These are phyloP conservation scores for Stegana nigrithorax DNA, from an alignment of 2,888 invertebrate genomes.

Conservation along the genomic window DNA sequence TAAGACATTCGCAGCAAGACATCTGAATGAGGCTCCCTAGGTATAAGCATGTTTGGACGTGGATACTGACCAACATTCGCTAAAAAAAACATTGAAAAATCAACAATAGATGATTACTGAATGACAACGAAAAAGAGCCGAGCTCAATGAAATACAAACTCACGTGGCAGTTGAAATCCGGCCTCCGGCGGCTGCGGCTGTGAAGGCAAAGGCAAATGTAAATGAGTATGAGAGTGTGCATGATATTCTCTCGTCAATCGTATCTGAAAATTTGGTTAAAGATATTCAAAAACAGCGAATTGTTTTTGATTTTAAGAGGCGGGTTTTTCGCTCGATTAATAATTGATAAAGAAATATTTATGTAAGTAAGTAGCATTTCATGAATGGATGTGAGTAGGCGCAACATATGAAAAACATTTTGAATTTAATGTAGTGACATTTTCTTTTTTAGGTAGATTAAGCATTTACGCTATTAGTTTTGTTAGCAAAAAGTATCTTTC, in stretches of 20 bases:
- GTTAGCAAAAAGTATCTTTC: background rate
- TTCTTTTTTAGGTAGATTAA: background rate
- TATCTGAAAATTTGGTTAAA: constrained; percentile 72
- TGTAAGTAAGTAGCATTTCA: background rate
- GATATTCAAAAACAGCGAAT: constrained; percentile 65
- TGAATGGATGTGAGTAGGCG: background rate
- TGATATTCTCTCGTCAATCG: constrained; percentile 96
- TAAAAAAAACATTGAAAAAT: background rate
- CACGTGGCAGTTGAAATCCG: constrained; percentile 74
- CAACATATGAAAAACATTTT: no score
- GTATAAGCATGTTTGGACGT: constrained; percentile 70
- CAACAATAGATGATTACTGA: background rate
- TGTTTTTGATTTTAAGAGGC: constrained; percentile 40
- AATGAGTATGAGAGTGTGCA: constrained; percentile 93
- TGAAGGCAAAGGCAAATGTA: constrained; percentile 91
- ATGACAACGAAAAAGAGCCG: background rate
- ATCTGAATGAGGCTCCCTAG: constrained; percentile 69
- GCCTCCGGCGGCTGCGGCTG: constrained; percentile 78
- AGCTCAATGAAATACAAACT: constrained; percentile 66
- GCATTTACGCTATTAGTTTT: background rate
- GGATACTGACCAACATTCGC: constrained; percentile 70
- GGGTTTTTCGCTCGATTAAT: constrained; percentile 8
- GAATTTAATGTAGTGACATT: no score
- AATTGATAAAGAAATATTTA: constrained; percentile 9
- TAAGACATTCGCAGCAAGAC: constrained; percentile 69